Base-by-base conservation (phyloP, 1,140 invertebrate genomes). In the Bilobella aurantiaca region DNA sequence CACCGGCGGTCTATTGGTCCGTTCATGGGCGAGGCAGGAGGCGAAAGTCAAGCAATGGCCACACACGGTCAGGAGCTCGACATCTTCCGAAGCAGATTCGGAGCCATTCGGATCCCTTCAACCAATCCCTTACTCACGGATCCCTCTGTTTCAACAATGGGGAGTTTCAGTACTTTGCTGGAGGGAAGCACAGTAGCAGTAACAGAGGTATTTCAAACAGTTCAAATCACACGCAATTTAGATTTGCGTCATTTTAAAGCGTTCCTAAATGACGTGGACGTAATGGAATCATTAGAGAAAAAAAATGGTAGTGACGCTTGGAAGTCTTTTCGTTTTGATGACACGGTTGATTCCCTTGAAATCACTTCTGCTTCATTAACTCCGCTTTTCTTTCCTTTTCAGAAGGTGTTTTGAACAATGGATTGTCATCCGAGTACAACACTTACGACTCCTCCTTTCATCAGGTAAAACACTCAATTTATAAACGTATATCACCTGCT, bases 81-180 rank as follows among this genome's bases (percentile, higher is more conserved):
- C 56, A 66, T 46, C 53, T 62, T 23, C 30, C 62, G 30, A 66
- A 66, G 60, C 59, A 60, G 16, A 21, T 21, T 56, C 23, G 56
- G 62, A 61, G 37, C 58, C 27, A 59, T 42, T 59, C n/a, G n/a
- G n/a, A n/a, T 46, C 56, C 58, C 31, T 59, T n/a, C 27, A 32
- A 57, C 56, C 46, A 65, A 62, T 66, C 69, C 31, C 64, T 70
- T n/a, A 67, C 66, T 14, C 67, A 70, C 64, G 69, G 69, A 21
- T 70, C 69, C 25, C 60, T 70, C 16, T 70, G 53, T 46, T 66
- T 63, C 47, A 60, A 60, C 34, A 66, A 63, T 62, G 28, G 47
- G 29, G 47, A 47, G n/a, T 63, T 49, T 49, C 34, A 47, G 23
- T 49, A 63, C 27, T 53, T 63, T 63, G 47, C 62, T 27, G 37